Evolutionary conservation across 2,113 vertebrate genomes (phyloP).

Genomic region (Oryzias melastigma): DNA sequence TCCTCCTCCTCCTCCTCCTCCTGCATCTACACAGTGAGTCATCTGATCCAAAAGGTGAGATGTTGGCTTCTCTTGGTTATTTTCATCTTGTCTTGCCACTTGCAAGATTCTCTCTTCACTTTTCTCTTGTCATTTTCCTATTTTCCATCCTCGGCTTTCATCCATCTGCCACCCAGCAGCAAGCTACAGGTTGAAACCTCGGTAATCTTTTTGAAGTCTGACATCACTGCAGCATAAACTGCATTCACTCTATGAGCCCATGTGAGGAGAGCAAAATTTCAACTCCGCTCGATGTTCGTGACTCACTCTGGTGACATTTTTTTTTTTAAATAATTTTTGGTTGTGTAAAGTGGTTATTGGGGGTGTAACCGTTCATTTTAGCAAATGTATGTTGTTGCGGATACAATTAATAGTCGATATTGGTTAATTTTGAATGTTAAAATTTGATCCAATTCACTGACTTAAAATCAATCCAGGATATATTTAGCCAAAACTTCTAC

Average conservation of each 20-base stretch:
- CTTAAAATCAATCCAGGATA: no score
- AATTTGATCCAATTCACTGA: no score
- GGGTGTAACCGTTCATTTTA: no score
- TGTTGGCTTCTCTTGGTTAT: constrained; percentile 48
- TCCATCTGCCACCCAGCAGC: neutral
- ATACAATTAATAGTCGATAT: no score
- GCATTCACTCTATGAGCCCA: neutral
- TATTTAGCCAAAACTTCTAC: no score
- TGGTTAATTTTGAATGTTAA: no score
- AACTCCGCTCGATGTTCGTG: no score
- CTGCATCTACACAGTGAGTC: constrained; percentile 49
- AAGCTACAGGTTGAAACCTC: constrained; percentile 13
- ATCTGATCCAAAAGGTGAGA: constrained; percentile 60
- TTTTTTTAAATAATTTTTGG: no score
- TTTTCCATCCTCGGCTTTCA: constrained; percentile 21
- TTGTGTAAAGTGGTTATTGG: no score
- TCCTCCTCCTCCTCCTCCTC: constrained; percentile 29
- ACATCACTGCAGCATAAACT: constrained; percentile 12
- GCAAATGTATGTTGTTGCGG: no score
- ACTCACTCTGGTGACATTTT: no score
- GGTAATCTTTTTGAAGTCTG: constrained; percentile 7
- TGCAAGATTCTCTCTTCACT: constrained; percentile 31
- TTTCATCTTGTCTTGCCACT: constrained; percentile 40
- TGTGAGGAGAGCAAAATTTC: no score
- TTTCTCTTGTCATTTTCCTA: constrained; percentile 8